Base-by-base conservation (phyloP, 2,113 vertebrate species). In the Papio anubis region DNA sequence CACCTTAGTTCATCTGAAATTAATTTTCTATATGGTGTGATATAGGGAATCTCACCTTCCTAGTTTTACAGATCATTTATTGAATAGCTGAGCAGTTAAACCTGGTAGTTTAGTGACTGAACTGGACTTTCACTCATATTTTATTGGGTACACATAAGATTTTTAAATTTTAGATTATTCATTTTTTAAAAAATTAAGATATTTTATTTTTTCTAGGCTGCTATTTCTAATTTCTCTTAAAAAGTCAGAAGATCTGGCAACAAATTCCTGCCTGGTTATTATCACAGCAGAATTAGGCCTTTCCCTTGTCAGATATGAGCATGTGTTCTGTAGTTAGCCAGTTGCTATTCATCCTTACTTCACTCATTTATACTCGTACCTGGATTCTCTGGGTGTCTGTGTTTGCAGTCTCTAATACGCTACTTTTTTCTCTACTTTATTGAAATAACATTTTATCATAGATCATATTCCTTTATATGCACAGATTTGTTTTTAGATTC, bases 1-100 rank as follows among this genome's bases (percentile, higher is more conserved):
- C 88, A 61, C 52, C 52, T 92, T 89, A 92, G 18, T 84, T 13
- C n/a, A 83, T 83, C 40, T 90, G 35, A 93, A 97, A 94, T 90
- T 93, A 87, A 84, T 91, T 87, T 94, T 88, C 48, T 79, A 9
- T 86, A 17, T 93, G 38, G 25, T 90, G 0, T 88, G 10, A 55
- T 93, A 1, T 17, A 90, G 68, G 38, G 0, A 92, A 86, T 85
- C 30, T 80, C 88, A 85, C 57, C 16, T 50, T 93, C 50, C 57
- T 82, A 59, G 10, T 95, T 95, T 85, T 89, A 57, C 73, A 93
- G 68, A 82, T 14, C 4, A 79, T 96, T 72, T 80, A 35, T 50
- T 90, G 32, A 43, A 38, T 80, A 93, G 18, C 79, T 95, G 68
- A 90, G 70, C 23, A 40, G 23, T 75, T 92, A 86, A 95, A 21